phyloP scores from a whole-genome alignment of 2,888 invertebrate genomes.

The Nemoura dubitans region DNA sequence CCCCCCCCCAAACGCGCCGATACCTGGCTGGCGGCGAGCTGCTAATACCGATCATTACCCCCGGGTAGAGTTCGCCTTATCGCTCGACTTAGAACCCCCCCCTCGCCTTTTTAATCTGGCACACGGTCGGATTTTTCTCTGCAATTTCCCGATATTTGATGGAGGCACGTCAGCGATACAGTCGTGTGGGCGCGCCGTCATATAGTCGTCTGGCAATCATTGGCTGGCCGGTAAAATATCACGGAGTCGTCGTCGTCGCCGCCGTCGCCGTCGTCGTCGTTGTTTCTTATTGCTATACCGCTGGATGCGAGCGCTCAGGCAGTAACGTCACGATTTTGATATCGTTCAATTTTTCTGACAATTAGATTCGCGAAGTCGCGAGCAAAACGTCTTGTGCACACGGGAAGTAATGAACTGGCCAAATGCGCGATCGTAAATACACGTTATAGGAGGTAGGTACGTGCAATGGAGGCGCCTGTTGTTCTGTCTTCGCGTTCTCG shows the following conservation, averaged over 20 bases:
- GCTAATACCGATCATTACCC: background rate
- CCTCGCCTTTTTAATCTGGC: background rate
- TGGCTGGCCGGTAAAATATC: background rate
- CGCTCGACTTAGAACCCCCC: background rate
- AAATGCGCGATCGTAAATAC: background rate
- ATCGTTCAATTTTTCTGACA: background rate
- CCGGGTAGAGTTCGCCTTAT: background rate
- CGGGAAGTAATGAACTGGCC: background rate
- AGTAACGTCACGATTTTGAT: background rate
- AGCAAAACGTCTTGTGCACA: background rate
- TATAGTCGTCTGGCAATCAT: constrained; percentile 3
- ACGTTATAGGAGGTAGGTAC: background rate
- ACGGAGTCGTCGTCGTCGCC: background rate
- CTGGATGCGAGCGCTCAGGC: background rate
- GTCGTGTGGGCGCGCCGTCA: background rate
- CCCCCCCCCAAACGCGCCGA: background rate
- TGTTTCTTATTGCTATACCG: background rate
- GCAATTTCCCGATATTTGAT: background rate
- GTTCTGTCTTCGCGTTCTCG: background rate
- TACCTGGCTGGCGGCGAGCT: background rate
- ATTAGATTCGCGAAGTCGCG: background rate
- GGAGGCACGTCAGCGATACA: background rate
- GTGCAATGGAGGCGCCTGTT: background rate
- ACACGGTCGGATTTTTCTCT: background rate
- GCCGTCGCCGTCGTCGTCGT: background rate